Conservation (phyloP, 1,140 invertebrate genomes). For the Stegodyphus dumicola region DNA sequence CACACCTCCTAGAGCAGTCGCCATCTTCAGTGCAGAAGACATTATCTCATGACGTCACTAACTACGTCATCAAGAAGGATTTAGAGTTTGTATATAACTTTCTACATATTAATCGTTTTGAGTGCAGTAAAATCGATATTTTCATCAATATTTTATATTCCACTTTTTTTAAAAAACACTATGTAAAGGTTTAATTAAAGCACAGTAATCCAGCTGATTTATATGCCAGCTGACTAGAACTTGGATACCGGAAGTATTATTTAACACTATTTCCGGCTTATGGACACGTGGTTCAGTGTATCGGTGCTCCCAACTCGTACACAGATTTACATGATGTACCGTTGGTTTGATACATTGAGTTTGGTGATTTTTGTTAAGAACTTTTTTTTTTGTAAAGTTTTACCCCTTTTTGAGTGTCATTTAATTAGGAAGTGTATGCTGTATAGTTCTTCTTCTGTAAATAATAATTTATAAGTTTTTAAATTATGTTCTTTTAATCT, state of each 20-base stretch:
- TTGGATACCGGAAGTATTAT: conserved; percentile 41
- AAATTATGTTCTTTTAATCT: too few relatives aligned
- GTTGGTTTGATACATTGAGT: too few relatives aligned
- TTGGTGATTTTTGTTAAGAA: too few relatives aligned
- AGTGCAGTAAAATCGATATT: neutral
- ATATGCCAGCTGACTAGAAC: conserved; percentile 24
- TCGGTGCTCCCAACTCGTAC: neutral
- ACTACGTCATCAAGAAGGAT: conserved; percentile 10
- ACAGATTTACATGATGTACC: too few relatives aligned
- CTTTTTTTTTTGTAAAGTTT: too few relatives aligned
- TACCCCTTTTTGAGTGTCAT: too few relatives aligned
- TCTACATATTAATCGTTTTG: neutral
- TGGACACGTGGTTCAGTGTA: conserved; percentile 33
- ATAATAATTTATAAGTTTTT: too few relatives aligned
- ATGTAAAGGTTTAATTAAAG: neutral
- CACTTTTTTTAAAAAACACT: neutral
- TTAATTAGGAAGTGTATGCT: too few relatives aligned
- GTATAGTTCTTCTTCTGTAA: too few relatives aligned
- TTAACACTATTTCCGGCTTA: conserved; percentile 47
- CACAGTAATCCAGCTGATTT: conserved; percentile 28
- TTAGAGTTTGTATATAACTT: neutral
- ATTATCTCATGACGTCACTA: conserved; percentile 39
- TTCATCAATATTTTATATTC: neutral
- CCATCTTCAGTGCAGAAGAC: conserved; percentile 61
- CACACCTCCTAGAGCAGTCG: conserved; percentile 58